Conservation (phyloP, 2,797 vertebrate species). For the Merluccius polli region DNA sequence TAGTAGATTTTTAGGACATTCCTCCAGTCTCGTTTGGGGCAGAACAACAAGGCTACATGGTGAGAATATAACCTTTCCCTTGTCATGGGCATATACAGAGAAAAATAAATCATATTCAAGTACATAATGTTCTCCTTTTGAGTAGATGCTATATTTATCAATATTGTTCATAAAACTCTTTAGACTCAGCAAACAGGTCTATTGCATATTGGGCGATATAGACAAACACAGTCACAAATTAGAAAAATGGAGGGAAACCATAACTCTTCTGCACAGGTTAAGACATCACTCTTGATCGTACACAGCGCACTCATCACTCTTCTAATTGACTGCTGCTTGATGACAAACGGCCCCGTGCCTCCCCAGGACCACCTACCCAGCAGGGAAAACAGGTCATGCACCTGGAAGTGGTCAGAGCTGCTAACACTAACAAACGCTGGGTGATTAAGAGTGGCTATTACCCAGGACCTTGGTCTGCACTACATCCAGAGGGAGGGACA, state of each 20-base stretch:
- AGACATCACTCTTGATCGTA: conserved; percentile 77
- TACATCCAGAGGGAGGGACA: conserved; percentile 39
- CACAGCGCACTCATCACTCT: conserved; percentile 61
- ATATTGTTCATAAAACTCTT: not conserved
- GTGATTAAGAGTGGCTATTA: conserved; percentile 63
- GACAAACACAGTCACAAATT: not conserved
- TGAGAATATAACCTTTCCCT: conserved; percentile 39
- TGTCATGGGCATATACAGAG: conserved; percentile 9
- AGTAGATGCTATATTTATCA: not conserved
- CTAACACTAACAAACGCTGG: conserved; percentile 67
- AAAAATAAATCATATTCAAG: not conserved
- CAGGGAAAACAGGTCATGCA: conserved; percentile 64
- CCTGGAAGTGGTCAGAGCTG: conserved; percentile 69
- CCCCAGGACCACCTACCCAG: conserved; percentile 71
- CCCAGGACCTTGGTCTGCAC: conserved; percentile 47
- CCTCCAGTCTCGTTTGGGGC: conserved; percentile 28
- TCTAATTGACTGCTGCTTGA: conserved; percentile 76
- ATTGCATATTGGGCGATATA: not conserved
- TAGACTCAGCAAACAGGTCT: not conserved
- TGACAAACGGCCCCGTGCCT: conserved; percentile 77
- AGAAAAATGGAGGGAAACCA: too few relatives aligned
- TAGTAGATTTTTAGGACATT: conserved; percentile 54
- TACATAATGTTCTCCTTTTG: not conserved
- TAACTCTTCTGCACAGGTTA: conserved; percentile 71
- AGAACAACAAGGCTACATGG: conserved; percentile 39